Evolutionary conservation across 1,140 invertebrate species (phyloP), one percentile per base, ranked within the genome.

Genomic region (Drosophila oshimai): DNA sequence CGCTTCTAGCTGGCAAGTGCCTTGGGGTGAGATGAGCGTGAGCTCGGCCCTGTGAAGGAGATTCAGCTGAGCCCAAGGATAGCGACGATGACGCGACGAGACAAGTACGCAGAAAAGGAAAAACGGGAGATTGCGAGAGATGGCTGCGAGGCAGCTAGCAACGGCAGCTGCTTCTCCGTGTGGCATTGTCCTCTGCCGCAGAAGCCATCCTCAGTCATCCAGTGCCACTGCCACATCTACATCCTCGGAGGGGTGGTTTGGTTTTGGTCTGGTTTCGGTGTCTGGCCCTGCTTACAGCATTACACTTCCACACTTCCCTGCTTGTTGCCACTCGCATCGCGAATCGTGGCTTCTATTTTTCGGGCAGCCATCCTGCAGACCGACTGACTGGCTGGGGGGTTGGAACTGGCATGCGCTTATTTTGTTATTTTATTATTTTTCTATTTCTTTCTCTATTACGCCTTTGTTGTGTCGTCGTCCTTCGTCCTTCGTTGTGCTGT

Each of bases 381-480:
- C 28, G 37, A 15, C 17, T 61, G 60, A 31, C 42, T 39, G 33
- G 75, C 42, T 39, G 33, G 75, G 41, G 80, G 80, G 80, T 84
- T 84, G 79, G 69, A 62, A 50, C 54, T 47, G 69, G 46, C 60
- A 57, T 41, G 50, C 62, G 79, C 74, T 80, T 84, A 80, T 65
- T 86, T 75, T 62, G 78, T 87, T 86, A 86, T 86, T 80, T 87
- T 76, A 76, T 86, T 86, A 87, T 80, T 80, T 87, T 71, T 75
- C 80, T 86, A 87, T 86, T 87, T 80, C 61, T 47, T 75, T 80
- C 54, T 64, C 75, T 87, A 80, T 79, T 84, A 50, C 51, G 80
- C 53, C 57, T 86, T 74, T 50, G 37, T 53, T 87, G 80, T 73
- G 42, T 50, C 42, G 9, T 12, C n/a, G 39, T 42, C 39, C 39